Evolutionary conservation across 2,113 vertebrate genomes (phyloP).

Genomic region (Tyto alba): DNA sequence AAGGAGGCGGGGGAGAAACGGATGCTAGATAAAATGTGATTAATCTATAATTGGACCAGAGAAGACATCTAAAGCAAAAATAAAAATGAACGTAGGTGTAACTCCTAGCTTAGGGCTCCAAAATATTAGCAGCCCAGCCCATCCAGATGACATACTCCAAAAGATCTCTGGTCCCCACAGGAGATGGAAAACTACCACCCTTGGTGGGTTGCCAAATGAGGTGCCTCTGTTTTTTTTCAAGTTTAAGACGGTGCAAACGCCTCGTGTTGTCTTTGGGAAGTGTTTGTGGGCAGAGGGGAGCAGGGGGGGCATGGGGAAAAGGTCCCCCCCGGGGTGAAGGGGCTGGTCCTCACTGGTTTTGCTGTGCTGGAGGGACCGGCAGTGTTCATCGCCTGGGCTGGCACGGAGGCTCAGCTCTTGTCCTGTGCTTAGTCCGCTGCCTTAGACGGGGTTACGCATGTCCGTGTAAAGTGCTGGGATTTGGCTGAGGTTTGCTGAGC

Average conservation of each 20-base stretch:
- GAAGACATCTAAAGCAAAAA: slow-evolving; percentile 41
- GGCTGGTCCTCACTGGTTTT: neutral
- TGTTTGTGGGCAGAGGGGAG: neutral
- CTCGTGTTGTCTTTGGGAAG: fast-evolving
- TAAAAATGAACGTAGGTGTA: slow-evolving; percentile 48
- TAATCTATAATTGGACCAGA: slow-evolving; percentile 57
- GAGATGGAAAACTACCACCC: neutral
- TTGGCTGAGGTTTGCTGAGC: neutral
- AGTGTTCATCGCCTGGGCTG: fast-evolving
- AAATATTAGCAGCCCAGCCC: slow-evolving; percentile 25
- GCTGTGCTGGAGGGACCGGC: neutral
- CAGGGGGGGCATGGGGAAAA: neutral
- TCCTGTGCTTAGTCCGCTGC: fast-evolving
- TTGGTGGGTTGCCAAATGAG: neutral
- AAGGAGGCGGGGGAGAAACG: slow-evolving; percentile 5
- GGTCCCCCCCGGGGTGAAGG: neutral
- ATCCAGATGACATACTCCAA: slow-evolving; percentile 1
- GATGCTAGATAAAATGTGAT: slow-evolving; percentile 47
- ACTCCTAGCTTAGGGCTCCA: slow-evolving; percentile 33
- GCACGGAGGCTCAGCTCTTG: neutral
- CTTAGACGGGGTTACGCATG: neutral
- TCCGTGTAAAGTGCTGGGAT: neutral
- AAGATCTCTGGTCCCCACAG: neutral
- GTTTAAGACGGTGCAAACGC: fast-evolving
- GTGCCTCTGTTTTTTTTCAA: neutral